Conservation (phyloP, 1,140 invertebrate genomes). For the Copidosoma floridanum region DNA sequence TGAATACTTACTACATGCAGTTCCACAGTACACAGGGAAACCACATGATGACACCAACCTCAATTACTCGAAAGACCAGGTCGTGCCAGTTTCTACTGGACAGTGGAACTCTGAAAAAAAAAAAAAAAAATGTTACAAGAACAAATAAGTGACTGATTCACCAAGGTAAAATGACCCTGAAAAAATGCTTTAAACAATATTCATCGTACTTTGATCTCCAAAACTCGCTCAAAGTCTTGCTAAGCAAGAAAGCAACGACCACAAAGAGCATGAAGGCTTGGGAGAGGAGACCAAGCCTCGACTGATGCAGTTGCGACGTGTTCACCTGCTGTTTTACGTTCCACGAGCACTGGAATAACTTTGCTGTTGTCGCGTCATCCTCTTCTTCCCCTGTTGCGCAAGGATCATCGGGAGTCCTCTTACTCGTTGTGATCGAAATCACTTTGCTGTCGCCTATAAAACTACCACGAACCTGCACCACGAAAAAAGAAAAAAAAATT, state of each 20-base stretch:
- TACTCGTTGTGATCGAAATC: slow-evolving; percentile 58
- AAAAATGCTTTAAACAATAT: slow-evolving; percentile 6
- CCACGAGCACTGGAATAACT: slow-evolving; percentile 50
- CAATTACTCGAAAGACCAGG: slow-evolving; percentile 84
- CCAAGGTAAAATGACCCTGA: too few species aligned
- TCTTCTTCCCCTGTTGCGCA: slow-evolving; percentile 37
- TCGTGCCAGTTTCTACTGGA: slow-evolving; percentile 89
- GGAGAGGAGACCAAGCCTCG: slow-evolving; percentile 79
- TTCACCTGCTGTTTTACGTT: slow-evolving; percentile 65
- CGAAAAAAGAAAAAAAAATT: slow-evolving; percentile 4
- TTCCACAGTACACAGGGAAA: slow-evolving; percentile 95
- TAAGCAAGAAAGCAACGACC: slow-evolving; percentile 83
- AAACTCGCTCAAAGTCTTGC: slow-evolving; percentile 85
- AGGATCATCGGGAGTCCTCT: slow-evolving; percentile 38
- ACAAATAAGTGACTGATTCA: too few species aligned
- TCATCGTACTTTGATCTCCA: slow-evolving; percentile 81
- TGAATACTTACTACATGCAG: slow-evolving; percentile 69
- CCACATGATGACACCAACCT: slow-evolving; percentile 92
- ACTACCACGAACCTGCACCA: slow-evolving; percentile 63
- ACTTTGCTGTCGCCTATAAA: slow-evolving; percentile 63
- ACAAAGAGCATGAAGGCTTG: slow-evolving; percentile 84
- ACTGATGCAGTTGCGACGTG: slow-evolving; percentile 88
- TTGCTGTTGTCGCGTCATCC: slow-evolving; percentile 50
- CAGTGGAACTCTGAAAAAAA: slow-evolving; percentile 71
- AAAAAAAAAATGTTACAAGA: too few species aligned